Base-by-base conservation (phyloP, 1,140 invertebrate genomes). In the Mercenaria mercenaria region DNA sequence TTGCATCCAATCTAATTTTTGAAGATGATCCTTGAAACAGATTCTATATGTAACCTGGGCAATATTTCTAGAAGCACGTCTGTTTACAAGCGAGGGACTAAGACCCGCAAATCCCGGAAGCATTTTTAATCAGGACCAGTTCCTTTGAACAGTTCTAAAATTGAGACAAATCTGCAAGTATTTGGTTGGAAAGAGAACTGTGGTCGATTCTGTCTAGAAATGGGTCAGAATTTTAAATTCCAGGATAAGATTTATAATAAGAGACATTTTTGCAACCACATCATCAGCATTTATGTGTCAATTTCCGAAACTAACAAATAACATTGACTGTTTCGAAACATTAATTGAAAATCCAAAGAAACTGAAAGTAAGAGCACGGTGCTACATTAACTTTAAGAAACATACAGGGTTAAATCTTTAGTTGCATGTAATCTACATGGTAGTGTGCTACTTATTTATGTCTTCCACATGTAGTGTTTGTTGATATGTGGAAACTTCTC, bases 321-420 rank as follows among this genome's bases (percentile, higher is more conserved):
- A 91, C 47, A 86, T 93, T 39, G 91, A 93, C 50, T 93, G 86
- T 56, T 92, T 92, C 83, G 92, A 93, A 90, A 90, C 92, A 18
- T 92, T 92, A 37, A 89, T 92, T 67, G 88, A 90, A 41, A 59
- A 26, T 6, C 91, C 92, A 3, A 91, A 88, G 47, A 90, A 85
- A 18, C 47, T 90, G 20, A 72, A 67, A 47, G 88, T 81, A 52
- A 43, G 85, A 43, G 82, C 81, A 18, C n/a, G 91, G 80, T 80
- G 83, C 52, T 92, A 77, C 52, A 79, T 64, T 43, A 88, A 85
- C 29, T 91, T 91, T 29, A 91, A 92, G 56, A 91, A 88, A 90
- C 85, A 92, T 77, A 90, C 32, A 39, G 90, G 18, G 84, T 89
- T 15, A 92, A 91, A 77, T 80, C 90, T 39, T 87, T 90, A 34